Evolutionary conservation across 2,888 invertebrate genomes (phyloP), one percentile per base, ranked within the genome.

Genomic region (Caenorhabditis auriculariae): DNA sequence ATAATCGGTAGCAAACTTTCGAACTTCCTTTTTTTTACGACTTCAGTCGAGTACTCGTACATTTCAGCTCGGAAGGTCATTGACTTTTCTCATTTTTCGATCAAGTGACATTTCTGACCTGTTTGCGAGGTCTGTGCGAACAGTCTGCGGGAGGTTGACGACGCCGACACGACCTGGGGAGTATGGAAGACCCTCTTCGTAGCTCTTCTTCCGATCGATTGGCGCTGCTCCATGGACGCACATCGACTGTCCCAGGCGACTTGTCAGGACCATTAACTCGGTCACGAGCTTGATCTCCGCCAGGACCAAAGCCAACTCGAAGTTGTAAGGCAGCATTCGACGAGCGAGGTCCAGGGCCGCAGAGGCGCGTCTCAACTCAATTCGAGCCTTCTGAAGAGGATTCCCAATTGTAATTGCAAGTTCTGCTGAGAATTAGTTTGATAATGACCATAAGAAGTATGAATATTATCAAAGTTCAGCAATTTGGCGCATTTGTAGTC

Each of bases 61-160:
- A n/a, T n/a, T n/a, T n/a, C n/a, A n/a, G n/a, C n/a, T n/a, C n/a
- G n/a, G n/a, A n/a, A n/a, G n/a, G n/a, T n/a, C n/a, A n/a, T n/a
- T n/a, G n/a, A n/a, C n/a, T n/a, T n/a, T n/a, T n/a, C n/a, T n/a
- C n/a, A n/a, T n/a, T n/a, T n/a, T n/a, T n/a, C 4, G 26, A 38
- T 15, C n/a, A 12, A 19, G 39, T n/a, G n/a, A n/a, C n/a, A n/a
- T n/a, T n/a, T n/a, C 54, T 9, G 27, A 86, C 86, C 86, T 87
- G 81, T 88, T 88, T 19, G 88, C 88, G 66, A 88, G 83, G 74
- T 88, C 88, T n/a, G 88, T 88, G 62, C 87, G 84, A 35, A 86
- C 84, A 17, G 87, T 87, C 15, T 87, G 85, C 19, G 87, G 85
- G n/a, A 88, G 81, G 81, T 88, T 87, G 53, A 85, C 84, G 9